Base-by-base conservation (phyloP, 2,797 vertebrate species). In the Paedocypris micromegethes region DNA sequence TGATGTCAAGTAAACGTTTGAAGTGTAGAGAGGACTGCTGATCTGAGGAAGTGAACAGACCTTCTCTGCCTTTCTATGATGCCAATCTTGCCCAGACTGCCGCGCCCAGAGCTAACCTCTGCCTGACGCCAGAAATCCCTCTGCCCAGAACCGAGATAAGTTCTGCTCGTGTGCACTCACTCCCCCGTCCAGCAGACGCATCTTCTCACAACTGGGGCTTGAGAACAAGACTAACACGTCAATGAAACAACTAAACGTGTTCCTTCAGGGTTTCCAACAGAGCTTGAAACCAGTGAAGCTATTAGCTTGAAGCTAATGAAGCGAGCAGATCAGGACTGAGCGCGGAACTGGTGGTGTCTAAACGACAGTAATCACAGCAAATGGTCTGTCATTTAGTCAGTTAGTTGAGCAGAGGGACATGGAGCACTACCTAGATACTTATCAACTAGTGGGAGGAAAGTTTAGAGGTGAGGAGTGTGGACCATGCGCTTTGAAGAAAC, bases 251-350 rank as follows among this genome's bases (percentile, higher is more conserved):
- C 49, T 64, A 50, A 68, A 46, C 56, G 8, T 57, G 41, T 37
- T 43, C 7, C 42, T 58, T 66, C 47, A 60, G 60, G 64, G 64
- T 50, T 23, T 23, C 23, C 23, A 23, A 38, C 67, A 9, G 61
- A 42, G 7, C 75, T 69, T 58, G 68, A 56, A 66, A 60, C 61
- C 62, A 69, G 81, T 76, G 84, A 86, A 88, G 85, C 70, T 61
- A 86, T 83, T 85, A 83, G 84, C 83, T 84, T 83, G 86, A 83
- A 86, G 80, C 85, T 86, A 86, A 85, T 38, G 2, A 85, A 85
- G 80, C 81, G 72, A 43, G 81, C 77, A 83, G 81, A 80, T 79
- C 81, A 80, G 59, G 80, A 83, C 81, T 81, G 53, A 68, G 42
- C n/a, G 71, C 41, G 46, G 83, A 83, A 83, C 84, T 83, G 80